These are phyloP conservation scores for Ursus arctos DNA, from an alignment of 2,113 vertebrate species.

Conservation along the genomic window DNA sequence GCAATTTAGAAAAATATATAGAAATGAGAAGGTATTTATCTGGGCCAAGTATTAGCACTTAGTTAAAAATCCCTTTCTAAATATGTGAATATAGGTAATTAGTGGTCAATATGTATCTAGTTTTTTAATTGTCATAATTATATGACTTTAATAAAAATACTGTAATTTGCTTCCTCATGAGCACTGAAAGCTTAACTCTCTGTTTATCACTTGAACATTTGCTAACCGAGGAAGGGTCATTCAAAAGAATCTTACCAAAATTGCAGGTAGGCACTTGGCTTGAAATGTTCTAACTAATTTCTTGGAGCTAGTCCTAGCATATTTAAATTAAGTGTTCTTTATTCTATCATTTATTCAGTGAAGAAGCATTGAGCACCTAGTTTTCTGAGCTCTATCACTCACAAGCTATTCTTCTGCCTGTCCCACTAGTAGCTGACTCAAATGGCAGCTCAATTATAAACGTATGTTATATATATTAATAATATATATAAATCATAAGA, in stretches of 20 bases:
- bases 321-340: constrained; percentile 11
- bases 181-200: background rate
- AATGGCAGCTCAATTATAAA: background rate
- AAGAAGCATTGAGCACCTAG: background rate
- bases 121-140: constrained; percentile 58
- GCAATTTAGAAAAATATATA: constrained; percentile 27
- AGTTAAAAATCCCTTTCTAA: constrained; percentile 55
- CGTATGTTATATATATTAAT: background rate
- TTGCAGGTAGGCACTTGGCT: background rate
- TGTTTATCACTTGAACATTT: constrained; percentile 31
- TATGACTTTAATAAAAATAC: constrained; percentile 47
- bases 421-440: background rate
- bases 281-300: background rate
- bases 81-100: constrained; percentile 57
- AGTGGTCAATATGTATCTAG: constrained; percentile 30
- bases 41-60: background rate
- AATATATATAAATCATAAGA: background rate
- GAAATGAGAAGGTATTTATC: constrained; percentile 49
- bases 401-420: background rate
- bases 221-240: background rate
- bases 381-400: background rate
- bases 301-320: background rate
- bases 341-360: constrained; percentile 22
- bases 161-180: constrained; percentile 5
- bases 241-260: constrained; percentile 33